These are phyloP conservation scores for Eurystomus gularis DNA, from an alignment of 2,113 vertebrate species.

Conservation along the genomic window DNA sequence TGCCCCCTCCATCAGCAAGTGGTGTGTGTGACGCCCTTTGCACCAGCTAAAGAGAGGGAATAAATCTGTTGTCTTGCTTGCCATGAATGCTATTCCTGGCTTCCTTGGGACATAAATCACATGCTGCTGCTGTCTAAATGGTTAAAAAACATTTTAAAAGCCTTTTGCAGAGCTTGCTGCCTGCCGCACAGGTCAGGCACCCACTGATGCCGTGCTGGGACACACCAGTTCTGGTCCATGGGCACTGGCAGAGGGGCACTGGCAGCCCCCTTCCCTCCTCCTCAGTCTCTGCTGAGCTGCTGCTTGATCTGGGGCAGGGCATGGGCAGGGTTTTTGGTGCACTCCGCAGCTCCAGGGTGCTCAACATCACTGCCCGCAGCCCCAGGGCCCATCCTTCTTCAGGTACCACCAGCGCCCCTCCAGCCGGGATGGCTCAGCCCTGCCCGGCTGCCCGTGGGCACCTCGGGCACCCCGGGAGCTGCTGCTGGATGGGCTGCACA, in stretches of 20 bases:
- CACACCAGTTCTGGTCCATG: not conserved
- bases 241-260: not conserved
- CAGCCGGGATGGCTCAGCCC: not conserved
- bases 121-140: not conserved
- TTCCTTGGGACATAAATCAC: not conserved
- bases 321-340: not conserved
- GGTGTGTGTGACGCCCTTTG: not conserved
- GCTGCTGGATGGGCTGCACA: rapidly evolving
- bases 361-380: not conserved
- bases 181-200: not conserved
- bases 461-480: not conserved
- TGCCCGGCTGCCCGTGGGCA: rapidly evolving
- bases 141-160: not conserved
- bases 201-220: not conserved
- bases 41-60: not conserved
- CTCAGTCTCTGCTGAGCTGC: no score
- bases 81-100: not conserved
- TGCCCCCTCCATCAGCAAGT: not conserved
- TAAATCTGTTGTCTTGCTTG: not conserved
- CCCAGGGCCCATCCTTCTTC: not conserved
- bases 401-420: not conserved
- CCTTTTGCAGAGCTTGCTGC: not conserved
- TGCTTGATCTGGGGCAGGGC: not conserved
- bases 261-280: not conserved
- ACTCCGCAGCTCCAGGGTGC: not conserved